Base-by-base conservation (phyloP, 2,113 vertebrate genomes). In the Percopsis transmontana region DNA sequence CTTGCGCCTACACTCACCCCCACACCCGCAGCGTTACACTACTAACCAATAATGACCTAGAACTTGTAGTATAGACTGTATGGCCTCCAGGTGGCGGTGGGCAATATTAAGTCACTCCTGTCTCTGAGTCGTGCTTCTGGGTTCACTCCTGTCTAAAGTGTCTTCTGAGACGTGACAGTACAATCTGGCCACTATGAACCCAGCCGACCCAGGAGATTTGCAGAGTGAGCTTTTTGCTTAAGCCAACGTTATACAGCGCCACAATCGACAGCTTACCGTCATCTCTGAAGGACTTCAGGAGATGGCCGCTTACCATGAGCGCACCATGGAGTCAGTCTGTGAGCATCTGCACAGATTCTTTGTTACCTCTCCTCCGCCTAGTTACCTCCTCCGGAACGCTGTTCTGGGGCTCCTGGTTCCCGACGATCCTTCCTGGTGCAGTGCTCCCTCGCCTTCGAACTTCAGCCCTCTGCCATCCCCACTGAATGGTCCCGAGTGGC, bases 381-480 rank as follows among this genome's bases (percentile, higher is more conserved):
- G 48, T 3, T 19, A 3, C 48, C 48, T 27, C 12, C 21, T 3
- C 53, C 11, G 5, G 53, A 10, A 12, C 53, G 3, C n/a, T n/a
- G n/a, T n/a, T n/a, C n/a, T n/a, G n/a, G n/a, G n/a, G n/a, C n/a
- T n/a, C n/a, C n/a, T n/a, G n/a, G n/a, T n/a, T n/a, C n/a, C n/a
- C n/a, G n/a, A n/a, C n/a, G n/a, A n/a, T n/a, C n/a, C n/a, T n/a
- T n/a, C n/a, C n/a, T n/a, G n/a, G n/a, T n/a, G n/a, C n/a, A n/a
- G n/a, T n/a, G n/a, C n/a, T n/a, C n/a, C 13, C 53, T 55, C 24
- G 53, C 53, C 11, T 55, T 55, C 53, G 11, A 55, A 21, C 48
- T 51, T n/a, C 48, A 51, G n/a, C 48, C 48, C 9, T 51, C 48
- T 2, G 48, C 48, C 48, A 18, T 55, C 13, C 53, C 20, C 53